A percentile compares a stretch with the other conserved stretches of the same genome.
Conservation (phyloP, 2,888 invertebrate species). For the Eulithis prunata region DNA sequence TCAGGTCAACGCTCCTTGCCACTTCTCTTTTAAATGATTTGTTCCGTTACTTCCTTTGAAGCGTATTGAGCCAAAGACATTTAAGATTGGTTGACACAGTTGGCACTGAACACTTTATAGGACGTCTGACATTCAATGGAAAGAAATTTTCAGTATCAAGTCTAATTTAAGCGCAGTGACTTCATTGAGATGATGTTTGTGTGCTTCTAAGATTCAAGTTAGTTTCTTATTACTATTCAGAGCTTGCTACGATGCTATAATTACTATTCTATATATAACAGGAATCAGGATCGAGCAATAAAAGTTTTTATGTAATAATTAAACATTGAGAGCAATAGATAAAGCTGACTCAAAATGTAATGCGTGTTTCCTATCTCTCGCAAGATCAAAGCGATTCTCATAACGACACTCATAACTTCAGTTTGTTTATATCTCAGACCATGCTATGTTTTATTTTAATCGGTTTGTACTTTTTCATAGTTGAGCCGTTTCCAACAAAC, state of each 20-base stretch:
- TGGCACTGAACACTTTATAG: slow-evolving; percentile 54
- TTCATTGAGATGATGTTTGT: slow-evolving; percentile 31
- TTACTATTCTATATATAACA: too few species aligned
- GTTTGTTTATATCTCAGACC: slow-evolving; percentile 40
- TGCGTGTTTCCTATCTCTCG: slow-evolving; percentile 28
- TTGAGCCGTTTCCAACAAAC: slow-evolving; percentile 45
- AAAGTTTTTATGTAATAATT: too few species aligned
- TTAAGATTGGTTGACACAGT: slow-evolving; percentile 58
- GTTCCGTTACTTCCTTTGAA: slow-evolving; percentile 57
- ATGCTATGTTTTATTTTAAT: slow-evolving; percentile 46
- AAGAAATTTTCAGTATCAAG: slow-evolving; percentile 33
- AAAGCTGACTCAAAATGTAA: slow-evolving; percentile 22
- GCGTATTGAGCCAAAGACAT: slow-evolving; percentile 46
- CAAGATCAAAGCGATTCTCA: slow-evolving; percentile 38
- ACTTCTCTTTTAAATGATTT: slow-evolving; percentile 52
- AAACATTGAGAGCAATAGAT: too few species aligned
- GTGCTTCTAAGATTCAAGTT: not conserved
- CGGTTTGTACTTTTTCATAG: slow-evolving; percentile 40
- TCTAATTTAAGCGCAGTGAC: slow-evolving; percentile 31
- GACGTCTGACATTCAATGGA: slow-evolving; percentile 36
- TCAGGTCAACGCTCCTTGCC: slow-evolving; percentile 56
- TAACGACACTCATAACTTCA: slow-evolving; percentile 36
- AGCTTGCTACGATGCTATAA: too few species aligned
- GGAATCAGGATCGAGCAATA: too few species aligned
- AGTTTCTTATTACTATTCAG: too few species aligned